Conservation (phyloP, 2,888 invertebrate genomes). For the Escarpia spicata region DNA sequence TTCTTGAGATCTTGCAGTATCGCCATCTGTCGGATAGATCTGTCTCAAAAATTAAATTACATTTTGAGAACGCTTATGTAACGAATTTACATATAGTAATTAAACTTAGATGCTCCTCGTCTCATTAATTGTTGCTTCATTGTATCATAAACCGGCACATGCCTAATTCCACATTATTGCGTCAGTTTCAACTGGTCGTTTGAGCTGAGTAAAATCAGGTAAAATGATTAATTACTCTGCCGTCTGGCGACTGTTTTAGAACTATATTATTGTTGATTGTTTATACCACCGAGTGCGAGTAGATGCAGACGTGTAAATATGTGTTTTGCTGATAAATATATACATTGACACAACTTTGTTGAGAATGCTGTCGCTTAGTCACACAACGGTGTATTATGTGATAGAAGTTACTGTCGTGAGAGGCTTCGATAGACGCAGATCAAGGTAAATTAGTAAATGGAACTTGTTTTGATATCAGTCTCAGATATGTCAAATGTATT, state of each 20-base stretch:
- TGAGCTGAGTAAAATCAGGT: background rate
- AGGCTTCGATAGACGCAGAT: background rate
- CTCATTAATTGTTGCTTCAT: background rate
- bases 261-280: background rate
- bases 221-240: background rate
- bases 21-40: background rate
- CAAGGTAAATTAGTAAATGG: background rate
- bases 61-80: background rate
- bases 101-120: background rate
- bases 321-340: conserved; percentile 5
- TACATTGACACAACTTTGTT: background rate
- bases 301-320: background rate
- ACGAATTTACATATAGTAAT: background rate
- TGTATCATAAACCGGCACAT: background rate
- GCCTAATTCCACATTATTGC: background rate
- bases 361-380: background rate
- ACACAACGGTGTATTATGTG: background rate
- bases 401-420: background rate
- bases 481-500: too few relatives aligned
- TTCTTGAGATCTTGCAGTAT: background rate
- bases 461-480: background rate
- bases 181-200: background rate
- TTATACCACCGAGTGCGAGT: background rate
- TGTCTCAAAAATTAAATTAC: background rate
- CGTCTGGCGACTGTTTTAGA: background rate